phyloP scores from a whole-genome alignment of 2,888 invertebrate genomes.

The Notodonta ziczac region DNA sequence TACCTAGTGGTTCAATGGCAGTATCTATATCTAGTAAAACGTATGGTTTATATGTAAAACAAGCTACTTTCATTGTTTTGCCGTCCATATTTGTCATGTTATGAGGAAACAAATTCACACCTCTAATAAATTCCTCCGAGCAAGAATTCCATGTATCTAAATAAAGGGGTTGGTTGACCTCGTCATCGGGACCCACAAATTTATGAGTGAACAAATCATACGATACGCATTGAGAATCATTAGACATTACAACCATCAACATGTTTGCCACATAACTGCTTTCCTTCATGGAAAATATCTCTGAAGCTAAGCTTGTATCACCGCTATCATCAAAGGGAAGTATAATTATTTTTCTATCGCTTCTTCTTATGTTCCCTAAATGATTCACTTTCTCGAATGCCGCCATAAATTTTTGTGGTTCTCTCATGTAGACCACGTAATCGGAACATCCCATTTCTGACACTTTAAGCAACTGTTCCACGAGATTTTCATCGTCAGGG shows the following conservation, averaged over 20 bases:
- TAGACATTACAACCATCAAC: constrained; percentile 48
- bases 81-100: constrained; percentile 74
- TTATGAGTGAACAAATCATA: constrained; percentile 72
- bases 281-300: constrained; percentile 59
- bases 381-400: constrained; percentile 69
- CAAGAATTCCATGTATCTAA: constrained; percentile 75
- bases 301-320: constrained; percentile 32
- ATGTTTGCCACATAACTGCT: constrained; percentile 65
- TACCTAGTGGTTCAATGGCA: constrained; percentile 51
- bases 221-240: constrained; percentile 39
- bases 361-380: constrained; percentile 66
- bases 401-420: constrained; percentile 65
- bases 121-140: constrained; percentile 52
- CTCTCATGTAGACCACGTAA: constrained; percentile 64
- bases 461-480: constrained; percentile 51
- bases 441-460: constrained; percentile 79
- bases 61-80: constrained; percentile 77
- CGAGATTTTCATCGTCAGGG: constrained; percentile 45
- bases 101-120: constrained; percentile 74
- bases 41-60: constrained; percentile 86
- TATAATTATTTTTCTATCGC: constrained; percentile 74
- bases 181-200: constrained; percentile 60
- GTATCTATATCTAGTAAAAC: constrained; percentile 73
- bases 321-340: constrained; percentile 48
- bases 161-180: constrained; percentile 49